phyloP scores from a whole-genome alignment of 2,113 vertebrate genomes.

The Alaudala cheleensis region DNA sequence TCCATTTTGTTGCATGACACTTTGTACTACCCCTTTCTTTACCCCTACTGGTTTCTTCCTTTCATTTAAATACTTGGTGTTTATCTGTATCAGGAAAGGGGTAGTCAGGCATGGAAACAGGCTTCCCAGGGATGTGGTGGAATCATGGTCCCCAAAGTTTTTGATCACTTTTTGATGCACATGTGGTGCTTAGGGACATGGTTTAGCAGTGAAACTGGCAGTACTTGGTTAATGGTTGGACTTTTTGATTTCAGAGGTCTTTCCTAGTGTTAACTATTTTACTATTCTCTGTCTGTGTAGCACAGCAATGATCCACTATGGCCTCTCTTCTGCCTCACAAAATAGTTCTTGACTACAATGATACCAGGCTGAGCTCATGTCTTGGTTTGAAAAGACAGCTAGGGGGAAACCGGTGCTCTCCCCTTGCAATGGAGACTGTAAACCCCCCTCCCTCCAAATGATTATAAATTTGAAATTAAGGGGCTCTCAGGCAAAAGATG shows the following conservation, averaged over 20 bases:
- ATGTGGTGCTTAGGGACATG: neutral
- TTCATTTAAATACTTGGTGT: neutral
- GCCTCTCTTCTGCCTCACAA: neutral
- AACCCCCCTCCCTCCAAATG: too few species aligned
- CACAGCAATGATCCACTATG: neutral
- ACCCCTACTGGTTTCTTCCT: neutral
- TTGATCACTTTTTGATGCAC: neutral
- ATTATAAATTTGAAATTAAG: too few species aligned
- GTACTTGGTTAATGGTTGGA: neutral
- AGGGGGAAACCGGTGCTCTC: too few species aligned
- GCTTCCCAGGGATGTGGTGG: neutral
- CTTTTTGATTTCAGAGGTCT: neutral
- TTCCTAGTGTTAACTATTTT: neutral
- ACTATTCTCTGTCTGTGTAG: neutral
- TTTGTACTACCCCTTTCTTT: neutral
- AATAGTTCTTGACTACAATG: neutral
- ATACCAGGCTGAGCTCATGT: neutral
- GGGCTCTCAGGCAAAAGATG: too few species aligned
- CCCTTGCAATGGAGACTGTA: too few species aligned
- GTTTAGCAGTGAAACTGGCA: neutral
- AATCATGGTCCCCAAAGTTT: neutral
- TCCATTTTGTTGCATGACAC: neutral
- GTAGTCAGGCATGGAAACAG: neutral
- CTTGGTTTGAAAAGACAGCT: too few species aligned
- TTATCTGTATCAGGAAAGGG: neutral